A percentile compares a stretch with the other conserved stretches of the same genome.
Evolutionary conservation across 64 coral and sea anemone genomes (phyloP).

Genomic region (Actinia equina): DNA sequence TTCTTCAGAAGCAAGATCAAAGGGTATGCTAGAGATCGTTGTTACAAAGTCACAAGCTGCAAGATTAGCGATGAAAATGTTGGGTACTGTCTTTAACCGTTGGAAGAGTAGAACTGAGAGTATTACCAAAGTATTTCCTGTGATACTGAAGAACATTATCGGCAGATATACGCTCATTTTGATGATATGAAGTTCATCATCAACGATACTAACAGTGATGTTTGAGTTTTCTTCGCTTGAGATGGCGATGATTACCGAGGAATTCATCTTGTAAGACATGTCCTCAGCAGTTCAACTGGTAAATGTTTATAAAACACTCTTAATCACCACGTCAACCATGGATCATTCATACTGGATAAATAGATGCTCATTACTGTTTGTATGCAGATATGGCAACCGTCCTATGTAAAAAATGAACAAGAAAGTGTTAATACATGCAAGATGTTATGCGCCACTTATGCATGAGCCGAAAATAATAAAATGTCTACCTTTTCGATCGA

Average conservation of each 20-base stretch:
- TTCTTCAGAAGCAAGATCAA: constrained; percentile 53
- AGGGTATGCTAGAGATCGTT: constrained; percentile 72
- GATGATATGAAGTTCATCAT: constrained; percentile 52
- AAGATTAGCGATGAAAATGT: constrained; percentile 78
- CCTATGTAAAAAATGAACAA: too few relatives aligned
- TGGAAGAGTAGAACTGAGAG: constrained; percentile 61
- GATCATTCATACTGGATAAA: too few relatives aligned
- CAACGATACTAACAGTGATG: not conserved
- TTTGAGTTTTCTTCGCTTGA: not conserved
- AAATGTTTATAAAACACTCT: not conserved
- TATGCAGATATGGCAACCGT: too few relatives aligned
- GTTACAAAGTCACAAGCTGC: constrained; percentile 75
- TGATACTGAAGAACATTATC: constrained; percentile 69
- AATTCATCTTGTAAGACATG: not conserved
- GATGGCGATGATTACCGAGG: not conserved
- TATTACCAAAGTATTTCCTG: constrained; percentile 70
- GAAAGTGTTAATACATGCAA: too few relatives aligned
- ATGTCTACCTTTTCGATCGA: too few relatives aligned
- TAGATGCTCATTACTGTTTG: too few relatives aligned
- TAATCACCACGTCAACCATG: not conserved
- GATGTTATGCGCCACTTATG: too few relatives aligned
- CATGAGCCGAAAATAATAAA: too few relatives aligned
- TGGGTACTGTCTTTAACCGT: constrained; percentile 78
- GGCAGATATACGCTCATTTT: constrained; percentile 44
- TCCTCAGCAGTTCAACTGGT: not conserved